Conservation (phyloP, 23 tunicate genomes). For the Styela clava region DNA sequence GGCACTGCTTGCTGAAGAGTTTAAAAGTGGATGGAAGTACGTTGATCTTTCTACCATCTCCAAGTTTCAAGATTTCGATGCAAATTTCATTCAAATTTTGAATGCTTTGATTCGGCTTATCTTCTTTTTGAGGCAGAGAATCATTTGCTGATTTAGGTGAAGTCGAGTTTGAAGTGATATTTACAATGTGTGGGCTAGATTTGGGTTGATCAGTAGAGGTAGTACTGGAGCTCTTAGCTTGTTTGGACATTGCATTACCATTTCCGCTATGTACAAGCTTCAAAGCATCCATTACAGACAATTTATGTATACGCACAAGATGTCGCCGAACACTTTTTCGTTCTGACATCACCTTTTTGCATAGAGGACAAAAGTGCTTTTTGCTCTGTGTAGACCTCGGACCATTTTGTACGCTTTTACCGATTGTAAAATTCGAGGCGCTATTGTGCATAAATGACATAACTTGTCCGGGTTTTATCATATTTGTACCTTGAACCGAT, state of each 20-base stretch:
- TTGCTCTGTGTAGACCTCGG: background rate
- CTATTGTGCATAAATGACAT: background rate
- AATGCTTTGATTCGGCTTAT: background rate
- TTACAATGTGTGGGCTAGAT: background rate
- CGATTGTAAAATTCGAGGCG: background rate
- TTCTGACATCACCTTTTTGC: slow-evolving; percentile 13
- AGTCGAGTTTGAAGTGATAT: background rate
- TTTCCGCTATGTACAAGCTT: background rate
- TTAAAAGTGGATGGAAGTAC: slow-evolving; percentile 6
- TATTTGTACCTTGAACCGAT: background rate
- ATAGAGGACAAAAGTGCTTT: slow-evolving; percentile 11
- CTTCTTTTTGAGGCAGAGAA: background rate
- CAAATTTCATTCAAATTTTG: background rate
- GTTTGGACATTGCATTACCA: background rate
- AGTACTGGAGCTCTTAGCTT: background rate
- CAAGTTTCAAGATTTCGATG: slow-evolving; percentile 9
- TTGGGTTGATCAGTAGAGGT: background rate
- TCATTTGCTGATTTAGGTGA: background rate
- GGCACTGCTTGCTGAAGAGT: background rate
- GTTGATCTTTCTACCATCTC: slow-evolving; percentile 6
- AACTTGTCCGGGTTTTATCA: background rate
- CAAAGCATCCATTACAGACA: slow-evolving; percentile 16
- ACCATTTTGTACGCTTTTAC: background rate
- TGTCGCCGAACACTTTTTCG: slow-evolving; percentile 28
- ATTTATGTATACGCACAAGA: slow-evolving; percentile 3